A percentile compares a stretch with the other conserved stretches of the same genome.
phyloP scores from a whole-genome alignment of 2,113 vertebrate genomes.

The Tricholaema leucomelas region DNA sequence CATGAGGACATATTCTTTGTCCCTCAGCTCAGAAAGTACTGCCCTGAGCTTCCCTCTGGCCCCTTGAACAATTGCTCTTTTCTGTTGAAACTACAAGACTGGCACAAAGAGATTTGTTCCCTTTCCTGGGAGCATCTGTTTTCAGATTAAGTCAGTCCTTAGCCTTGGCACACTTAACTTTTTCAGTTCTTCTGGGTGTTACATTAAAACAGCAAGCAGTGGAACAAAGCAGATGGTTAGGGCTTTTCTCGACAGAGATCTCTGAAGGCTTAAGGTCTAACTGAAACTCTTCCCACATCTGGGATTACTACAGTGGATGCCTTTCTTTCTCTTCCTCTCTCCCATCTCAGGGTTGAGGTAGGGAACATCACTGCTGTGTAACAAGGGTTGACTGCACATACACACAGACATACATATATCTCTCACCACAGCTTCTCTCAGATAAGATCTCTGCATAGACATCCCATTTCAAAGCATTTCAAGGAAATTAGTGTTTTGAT shows the following conservation, averaged over 20 bases:
- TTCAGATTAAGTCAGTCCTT: not conserved
- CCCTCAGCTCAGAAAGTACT: not conserved
- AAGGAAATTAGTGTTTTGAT: not conserved
- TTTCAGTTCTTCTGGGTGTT: not conserved
- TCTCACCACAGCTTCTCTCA: not conserved
- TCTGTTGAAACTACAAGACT: not conserved
- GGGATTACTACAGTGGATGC: not conserved
- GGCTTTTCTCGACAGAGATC: not conserved
- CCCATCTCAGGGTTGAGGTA: not conserved
- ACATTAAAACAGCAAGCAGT: rapidly evolving
- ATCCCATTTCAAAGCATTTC: not conserved
- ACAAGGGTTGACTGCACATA: not conserved
- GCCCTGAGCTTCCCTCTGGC: not conserved
- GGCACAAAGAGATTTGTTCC: not conserved
- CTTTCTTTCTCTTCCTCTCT: not conserved
- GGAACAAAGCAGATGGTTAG: not conserved
- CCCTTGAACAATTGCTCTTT: not conserved
- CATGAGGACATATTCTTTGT: not conserved
- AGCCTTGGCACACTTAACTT: not conserved
- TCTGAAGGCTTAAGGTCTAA: not conserved
- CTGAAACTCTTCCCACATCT: not conserved
- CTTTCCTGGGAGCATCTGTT: not conserved
- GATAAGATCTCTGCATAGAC: not conserved
- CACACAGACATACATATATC: rapidly evolving
- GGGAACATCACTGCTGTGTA: not conserved